Evolutionary conservation across 2,888 invertebrate genomes (phyloP), one percentile per base, ranked within the genome.

Genomic region (Trisateles emortualis): DNA sequence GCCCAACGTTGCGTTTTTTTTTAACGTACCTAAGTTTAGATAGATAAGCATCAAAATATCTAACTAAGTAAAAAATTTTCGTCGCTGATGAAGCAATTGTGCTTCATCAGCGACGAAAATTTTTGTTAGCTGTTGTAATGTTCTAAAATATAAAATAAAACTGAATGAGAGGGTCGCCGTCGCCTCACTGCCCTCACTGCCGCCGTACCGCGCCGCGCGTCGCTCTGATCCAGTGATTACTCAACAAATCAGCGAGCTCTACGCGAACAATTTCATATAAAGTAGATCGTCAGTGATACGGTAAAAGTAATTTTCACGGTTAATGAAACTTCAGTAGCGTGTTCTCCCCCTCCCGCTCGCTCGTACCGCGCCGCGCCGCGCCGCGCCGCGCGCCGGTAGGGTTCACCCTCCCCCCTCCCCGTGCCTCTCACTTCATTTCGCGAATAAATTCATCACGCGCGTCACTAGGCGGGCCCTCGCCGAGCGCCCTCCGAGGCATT

Each of bases 361-460:
- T 38, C 24, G 22, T 14, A 26, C n/a, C n/a, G n/a, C n/a, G n/a
- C n/a, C n/a, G n/a, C n/a, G n/a, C n/a, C n/a, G n/a, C n/a, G n/a
- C n/a, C n/a, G n/a, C n/a, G n/a, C n/a, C n/a, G n/a, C n/a, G n/a
- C n/a, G n/a, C n/a, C n/a, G n/a, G n/a, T n/a, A n/a, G n/a, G n/a
- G n/a, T n/a, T n/a, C n/a, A n/a, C n/a, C n/a, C n/a, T n/a, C n/a
- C n/a, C n/a, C n/a, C n/a, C n/a, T n/a, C n/a, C n/a, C n/a, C n/a
- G n/a, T 52, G 52, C 36, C 67, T 62, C 72, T 75, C 83, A 79
- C 83, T 84, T 85, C 76, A 83, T 84, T 84, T 84, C 71, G 77
- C 76, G 83, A 82, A 86, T 84, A 84, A 81, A 85, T 85, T 78
- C 81, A 81, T 84, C 80, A 82, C 74, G 71, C 74, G 68, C 50